These are phyloP conservation scores for Strigamia maritima DNA, from an alignment of 2,888 invertebrate genomes.

Conservation along the genomic window DNA sequence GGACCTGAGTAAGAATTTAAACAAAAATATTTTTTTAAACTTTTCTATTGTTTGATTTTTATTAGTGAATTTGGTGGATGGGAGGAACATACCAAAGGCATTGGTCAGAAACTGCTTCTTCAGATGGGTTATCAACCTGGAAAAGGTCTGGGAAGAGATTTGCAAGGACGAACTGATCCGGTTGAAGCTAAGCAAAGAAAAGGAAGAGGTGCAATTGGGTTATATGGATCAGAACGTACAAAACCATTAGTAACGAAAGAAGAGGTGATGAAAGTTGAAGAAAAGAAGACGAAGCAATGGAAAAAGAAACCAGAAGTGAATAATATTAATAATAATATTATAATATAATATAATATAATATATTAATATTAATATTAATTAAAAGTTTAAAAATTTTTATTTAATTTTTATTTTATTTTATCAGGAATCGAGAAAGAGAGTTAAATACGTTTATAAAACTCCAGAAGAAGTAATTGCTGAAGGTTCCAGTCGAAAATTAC, in stretches of 20 bases:
- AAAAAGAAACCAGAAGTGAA: slow-evolving; percentile 49
- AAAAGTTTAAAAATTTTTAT: neutral
- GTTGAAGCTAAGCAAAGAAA: slow-evolving; percentile 89
- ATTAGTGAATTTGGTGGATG: slow-evolving; percentile 31
- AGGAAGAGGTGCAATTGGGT: slow-evolving; percentile 88
- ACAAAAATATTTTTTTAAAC: neutral
- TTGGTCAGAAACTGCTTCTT: slow-evolving; percentile 85
- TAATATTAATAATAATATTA: neutral
- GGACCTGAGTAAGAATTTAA: neutral
- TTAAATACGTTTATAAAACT: slow-evolving; percentile 76
- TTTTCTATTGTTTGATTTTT: neutral
- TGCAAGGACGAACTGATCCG: slow-evolving; percentile 95
- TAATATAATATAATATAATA: too few species aligned
- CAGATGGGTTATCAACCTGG: slow-evolving; percentile 97
- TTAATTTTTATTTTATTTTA: slow-evolving; percentile 2
- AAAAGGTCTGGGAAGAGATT: slow-evolving; percentile 88
- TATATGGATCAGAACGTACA: slow-evolving; percentile 73
- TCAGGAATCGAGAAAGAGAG: slow-evolving; percentile 48
- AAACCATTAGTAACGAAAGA: slow-evolving; percentile 40
- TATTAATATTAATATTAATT: neutral
- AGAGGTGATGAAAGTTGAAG: slow-evolving; percentile 59
- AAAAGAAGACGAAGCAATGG: slow-evolving; percentile 51
- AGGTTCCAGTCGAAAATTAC: slow-evolving; percentile 56
- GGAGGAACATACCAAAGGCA: slow-evolving; percentile 70
- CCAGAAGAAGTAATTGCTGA: slow-evolving; percentile 87